Conservation (phyloP, 2,113 vertebrate species). For the Coregonus clupeaformis region DNA sequence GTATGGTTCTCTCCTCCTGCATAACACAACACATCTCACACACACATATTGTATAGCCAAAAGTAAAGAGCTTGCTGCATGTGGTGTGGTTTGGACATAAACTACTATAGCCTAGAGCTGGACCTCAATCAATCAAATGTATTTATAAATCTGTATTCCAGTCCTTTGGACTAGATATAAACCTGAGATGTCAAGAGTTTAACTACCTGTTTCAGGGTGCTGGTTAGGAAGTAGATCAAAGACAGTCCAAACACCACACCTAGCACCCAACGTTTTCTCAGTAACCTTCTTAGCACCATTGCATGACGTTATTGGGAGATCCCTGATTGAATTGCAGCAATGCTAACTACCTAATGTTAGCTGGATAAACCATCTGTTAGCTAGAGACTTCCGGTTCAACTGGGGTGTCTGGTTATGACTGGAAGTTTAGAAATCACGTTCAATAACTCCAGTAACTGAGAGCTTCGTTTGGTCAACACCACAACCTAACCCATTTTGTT, state of each 20-base stretch:
- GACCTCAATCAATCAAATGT: no score
- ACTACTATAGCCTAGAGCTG: no score
- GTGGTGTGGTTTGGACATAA: no score
- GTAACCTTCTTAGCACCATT: constrained; percentile 86
- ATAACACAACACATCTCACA: background rate
- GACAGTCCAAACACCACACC: constrained; percentile 91
- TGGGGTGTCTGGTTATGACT: background rate
- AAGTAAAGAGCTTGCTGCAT: no score
- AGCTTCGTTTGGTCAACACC: background rate
- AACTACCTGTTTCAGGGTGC: constrained; percentile 90
- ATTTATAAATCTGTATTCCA: no score
- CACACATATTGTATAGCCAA: no score
- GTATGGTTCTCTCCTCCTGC: constrained; percentile 88
- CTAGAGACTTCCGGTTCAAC: background rate
- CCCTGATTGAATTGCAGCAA: background rate
- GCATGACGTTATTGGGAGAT: constrained; percentile 60
- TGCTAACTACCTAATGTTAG: constrained; percentile 17
- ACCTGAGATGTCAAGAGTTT: background rate
- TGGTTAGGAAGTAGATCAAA: constrained; percentile 93
- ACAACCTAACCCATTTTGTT: constrained; percentile 6
- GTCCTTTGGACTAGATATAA: background rate
- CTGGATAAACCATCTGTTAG: background rate
- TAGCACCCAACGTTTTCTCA: constrained; percentile 93
- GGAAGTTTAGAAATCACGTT: background rate
- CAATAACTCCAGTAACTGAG: no score